Base-by-base conservation (phyloP, 2,888 invertebrate species). In the Ischnura elegans region DNA sequence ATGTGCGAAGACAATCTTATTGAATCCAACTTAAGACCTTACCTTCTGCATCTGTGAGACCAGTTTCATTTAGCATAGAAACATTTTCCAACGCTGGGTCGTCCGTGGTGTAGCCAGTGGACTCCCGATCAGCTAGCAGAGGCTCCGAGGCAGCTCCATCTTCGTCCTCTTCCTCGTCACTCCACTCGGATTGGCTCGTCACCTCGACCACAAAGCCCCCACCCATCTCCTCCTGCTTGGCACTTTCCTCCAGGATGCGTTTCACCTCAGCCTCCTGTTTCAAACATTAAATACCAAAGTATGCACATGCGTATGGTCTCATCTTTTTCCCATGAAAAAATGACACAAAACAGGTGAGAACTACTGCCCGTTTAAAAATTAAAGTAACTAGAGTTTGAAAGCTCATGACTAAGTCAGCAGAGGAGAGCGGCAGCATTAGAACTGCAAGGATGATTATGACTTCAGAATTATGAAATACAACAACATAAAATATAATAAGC, bases 31-130 rank as follows among this genome's bases (percentile, higher is more conserved):
- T 6, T 6, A 16, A 86, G n/a, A 86, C 8, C 94, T 94, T 95
- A 97, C 97, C 98, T 96, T 98, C 98, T 19, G 98, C 98, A 96
- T 98, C 98, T 1, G 98, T 98, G 87, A 98, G 97, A 16, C 98
- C 98, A 42, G 98, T 98, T 96, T 98, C 98, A 96, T 98, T 98
- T 36, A 98, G 96, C 97, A 98, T 97, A 84, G 98, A 98, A 93
- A 98, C 97, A 96, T 98, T 98, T 96, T 98, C 98, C 21, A 98
- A 96, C 29, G 98, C 98, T 0, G 98, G 98, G 96, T 98, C 98
- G 96, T 98, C 98, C 0, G 98, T 98, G n/a, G 98, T 98, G 95
- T 98, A 98, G 46, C 98, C 98, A 0, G 98, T 98, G 94, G 98
- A 98, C 95, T 97, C 97, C 90, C 96, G 95, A 94, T 97, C 97